phyloP scores from a whole-genome alignment of 2,797 vertebrate genomes.

The Melanotaenia pygmaea region DNA sequence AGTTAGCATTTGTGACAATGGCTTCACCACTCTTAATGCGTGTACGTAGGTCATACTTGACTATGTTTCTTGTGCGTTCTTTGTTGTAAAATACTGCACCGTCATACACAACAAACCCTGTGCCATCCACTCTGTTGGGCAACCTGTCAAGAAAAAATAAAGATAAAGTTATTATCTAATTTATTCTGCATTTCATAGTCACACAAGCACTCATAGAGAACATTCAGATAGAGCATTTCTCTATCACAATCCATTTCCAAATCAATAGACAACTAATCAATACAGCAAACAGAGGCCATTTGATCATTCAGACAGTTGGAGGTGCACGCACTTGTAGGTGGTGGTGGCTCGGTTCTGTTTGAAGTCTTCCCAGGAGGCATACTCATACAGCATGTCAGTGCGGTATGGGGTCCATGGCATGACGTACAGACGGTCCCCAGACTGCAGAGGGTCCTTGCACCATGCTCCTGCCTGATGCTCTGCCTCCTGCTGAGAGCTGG shows the following conservation, averaged over 20 bases:
- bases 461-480: conserved; percentile 95
- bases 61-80: conserved; percentile 93
- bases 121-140: conserved; percentile 94
- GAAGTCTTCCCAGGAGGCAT: conserved; percentile 94
- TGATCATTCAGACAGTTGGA: conserved; percentile 67
- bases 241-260: conserved; percentile 52
- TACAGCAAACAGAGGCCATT: conserved; percentile 61
- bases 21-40: conserved; percentile 97
- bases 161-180: conserved; percentile 39
- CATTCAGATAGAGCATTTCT: conserved; percentile 38
- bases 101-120: conserved; percentile 94
- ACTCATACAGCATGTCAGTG: conserved; percentile 94
- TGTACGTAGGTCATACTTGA: conserved; percentile 93
- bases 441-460: conserved; percentile 96
- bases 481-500: conserved; percentile 90
- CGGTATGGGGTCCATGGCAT: conserved; percentile 97
- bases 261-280: conserved; percentile 72
- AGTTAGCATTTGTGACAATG: conserved; percentile 93
- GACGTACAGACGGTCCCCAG: conserved; percentile 93
- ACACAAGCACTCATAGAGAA: conserved; percentile 45
- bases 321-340: conserved; percentile 87
- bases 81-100: conserved; percentile 98
- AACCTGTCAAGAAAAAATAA: conserved; percentile 77
- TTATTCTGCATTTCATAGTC: conserved; percentile 35
- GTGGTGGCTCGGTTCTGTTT: conserved; percentile 89